Base-by-base conservation (phyloP, 2,113 vertebrate genomes). In the Spea bombifrons region DNA sequence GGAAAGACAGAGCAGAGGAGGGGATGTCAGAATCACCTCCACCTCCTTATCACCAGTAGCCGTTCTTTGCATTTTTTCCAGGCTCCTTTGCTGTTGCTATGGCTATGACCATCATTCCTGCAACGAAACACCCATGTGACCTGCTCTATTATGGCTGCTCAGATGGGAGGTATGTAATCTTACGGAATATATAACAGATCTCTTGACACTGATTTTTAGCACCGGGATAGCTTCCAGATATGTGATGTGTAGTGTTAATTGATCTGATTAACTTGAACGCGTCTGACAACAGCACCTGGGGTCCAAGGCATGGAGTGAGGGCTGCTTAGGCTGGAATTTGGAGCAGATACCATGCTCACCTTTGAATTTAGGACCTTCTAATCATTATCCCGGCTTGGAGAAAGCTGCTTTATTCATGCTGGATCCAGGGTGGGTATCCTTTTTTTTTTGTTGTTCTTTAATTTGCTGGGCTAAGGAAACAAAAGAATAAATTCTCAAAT, bases 81-180 rank as follows among this genome's bases (percentile, higher is more conserved):
- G 30, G 61, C 53, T 70, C 68, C 57, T 59, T 66, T 16, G 66
- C 75, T 82, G 88, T 90, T 88, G 87, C 89, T 87, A 89, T 87
- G 85, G 88, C 85, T 84, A 84, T 84, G 86, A 84, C 87, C 88
- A 84, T 83, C 86, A 85, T 88, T 83, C 86, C 87, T 85, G 89
- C 88, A 89, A 89, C 86, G 88, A 72, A 80, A 80, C 77, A 73
- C 71, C 77, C 77, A 80, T 73, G 77, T 80, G 77, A 80, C 77
- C 77, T 67, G 70, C 70, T 80, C 49, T 67, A 68, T 61, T 66
- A 80, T 80, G 77, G 77, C 77, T 67, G 77, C 77, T 80, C 71
- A 66, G 77, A 67, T 59, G 77, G 77, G 64, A 80, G 77, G 77
- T 80, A 80, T 80, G 77, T 80, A 59, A 57, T 55, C 76, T 65